Base-by-base conservation (phyloP, 1,140 invertebrate genomes). In the Epicauta chinensis region DNA sequence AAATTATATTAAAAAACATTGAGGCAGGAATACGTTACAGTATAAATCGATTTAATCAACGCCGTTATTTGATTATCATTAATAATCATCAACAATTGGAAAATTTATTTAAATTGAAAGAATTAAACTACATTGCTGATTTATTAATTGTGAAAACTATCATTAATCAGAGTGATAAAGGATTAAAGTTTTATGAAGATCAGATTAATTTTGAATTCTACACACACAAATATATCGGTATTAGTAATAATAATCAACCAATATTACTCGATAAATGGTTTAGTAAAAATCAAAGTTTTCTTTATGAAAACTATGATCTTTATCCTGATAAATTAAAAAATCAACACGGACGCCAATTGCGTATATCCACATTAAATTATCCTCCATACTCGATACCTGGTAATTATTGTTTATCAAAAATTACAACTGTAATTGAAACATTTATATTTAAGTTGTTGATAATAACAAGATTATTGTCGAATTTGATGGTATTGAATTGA, bases 311-410 rank as follows among this genome's bases (percentile, higher is more conserved):
- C 31, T 7, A 7, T 7, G 16, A 51, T 36, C 31, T 58, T 14
- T 58, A 51, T 17, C 56, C 56, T 0, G 42, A 58, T 30, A 58
- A 58, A 48, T 35, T 58, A 16, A n/a, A 6, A 1, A 55, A 58
- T 38, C 56, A 58, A 38, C 29, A 36, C 16, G 52, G 51, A 7
- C 34, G 56, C 42, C 10, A 10, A 35, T 39, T 58, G 4, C 40
- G 17, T 48, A 38, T 48, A 14, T 51, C 42, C 11, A 58, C 47
- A 7, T 51, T 54, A 35, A 46, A 38, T 30, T n/a, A n/a, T n/a
- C n/a, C n/a, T n/a, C n/a, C n/a, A n/a, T n/a, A n/a, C n/a, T n/a
- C n/a, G n/a, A n/a, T n/a, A n/a, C n/a, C n/a, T n/a, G 53, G 54
- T 15, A 43, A 50, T 9, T 51, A 51, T 4, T 58, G 51, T 16